Evolutionary conservation across 1,140 invertebrate genomes (phyloP).

Genomic region (Diabrotica undecimpunctata): DNA sequence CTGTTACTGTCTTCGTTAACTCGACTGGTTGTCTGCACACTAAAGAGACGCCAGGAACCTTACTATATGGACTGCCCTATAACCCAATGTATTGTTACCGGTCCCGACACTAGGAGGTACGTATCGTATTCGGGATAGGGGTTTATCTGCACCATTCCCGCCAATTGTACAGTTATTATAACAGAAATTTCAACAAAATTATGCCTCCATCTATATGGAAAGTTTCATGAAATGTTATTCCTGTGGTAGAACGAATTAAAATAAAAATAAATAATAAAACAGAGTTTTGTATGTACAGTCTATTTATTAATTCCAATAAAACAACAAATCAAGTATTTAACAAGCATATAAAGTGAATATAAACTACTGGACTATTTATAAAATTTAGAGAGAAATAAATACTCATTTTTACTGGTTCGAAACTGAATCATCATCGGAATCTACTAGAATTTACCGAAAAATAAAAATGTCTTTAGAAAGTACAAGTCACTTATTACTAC

Average conservation of each 20-base stretch:
- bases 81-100: too few species aligned
- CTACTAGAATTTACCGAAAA: not conserved
- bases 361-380: slow-evolving; percentile 6
- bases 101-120: too few species aligned
- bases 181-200: too few species aligned
- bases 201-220: too few species aligned
- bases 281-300: not conserved
- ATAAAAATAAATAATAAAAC: not conserved
- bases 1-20: too few species aligned
- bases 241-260: not conserved
- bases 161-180: too few species aligned
- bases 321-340: slow-evolving; percentile 19
- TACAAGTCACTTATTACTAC: not conserved
- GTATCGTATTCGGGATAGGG: too few species aligned
- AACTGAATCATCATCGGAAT: not conserved
- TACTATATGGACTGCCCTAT: too few species aligned
- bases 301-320: slow-evolving; percentile 22
- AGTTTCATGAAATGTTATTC: too few species aligned
- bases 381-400: slow-evolving; percentile 12
- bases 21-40: too few species aligned
- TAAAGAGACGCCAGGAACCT: too few species aligned
- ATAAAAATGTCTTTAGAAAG: not conserved
- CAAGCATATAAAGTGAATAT: slow-evolving; percentile 21
- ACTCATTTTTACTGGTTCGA: slow-evolving; percentile 14
- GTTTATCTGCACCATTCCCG: too few species aligned